Evolutionary conservation across 2,797 vertebrate genomes (phyloP), one percentile per base, ranked within the genome.

Genomic region (Crax fasciolata): DNA sequence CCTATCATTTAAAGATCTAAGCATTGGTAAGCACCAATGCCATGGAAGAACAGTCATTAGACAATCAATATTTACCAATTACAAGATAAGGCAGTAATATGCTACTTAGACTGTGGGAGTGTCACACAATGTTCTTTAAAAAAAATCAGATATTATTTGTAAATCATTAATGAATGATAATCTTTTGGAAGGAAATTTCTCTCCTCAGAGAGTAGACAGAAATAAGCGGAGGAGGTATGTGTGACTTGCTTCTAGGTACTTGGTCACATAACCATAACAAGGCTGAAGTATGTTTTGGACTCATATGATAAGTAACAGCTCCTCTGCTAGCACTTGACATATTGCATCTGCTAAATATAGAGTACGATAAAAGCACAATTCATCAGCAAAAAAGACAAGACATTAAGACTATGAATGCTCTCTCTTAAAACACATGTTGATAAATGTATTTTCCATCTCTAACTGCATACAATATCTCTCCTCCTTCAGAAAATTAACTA

Each of bases 341-440:
- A 5, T 28, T 48, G 30, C 57, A 57, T 25, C 49, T 91, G 44
- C 93, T 93, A 96, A 92, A 96, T 86, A 95, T 86, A 94, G 95
- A 88, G 46, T 6, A 6, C 57, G 48, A 62, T 48, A 67, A 71
- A 83, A 55, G 51, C 28, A 51, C 7, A 28, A 48, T 68, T 82
- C 88, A 93, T 58, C 74, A 54, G 51, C 93, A 51, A 15, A 54
- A 78, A 52, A 78, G 66, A 84, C 84, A 90, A 77, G 86, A 62
- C 13, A 10, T 12, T 70, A 88, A 75, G 72, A 25, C 80, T 87
- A 21, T 66, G 73, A 48, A 51, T 58, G 32, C 62, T 75, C 21
- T 66, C 43, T 88, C 72, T 79, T 86, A 79, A 81, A 86, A 49
- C 4, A 8, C 32, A 77, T 11, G 1, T 30, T 25, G 68, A 74